Evolutionary conservation across 2,888 invertebrate species (phyloP), one percentile per base, ranked within the genome.

Genomic region (Flexamia atlantica): DNA sequence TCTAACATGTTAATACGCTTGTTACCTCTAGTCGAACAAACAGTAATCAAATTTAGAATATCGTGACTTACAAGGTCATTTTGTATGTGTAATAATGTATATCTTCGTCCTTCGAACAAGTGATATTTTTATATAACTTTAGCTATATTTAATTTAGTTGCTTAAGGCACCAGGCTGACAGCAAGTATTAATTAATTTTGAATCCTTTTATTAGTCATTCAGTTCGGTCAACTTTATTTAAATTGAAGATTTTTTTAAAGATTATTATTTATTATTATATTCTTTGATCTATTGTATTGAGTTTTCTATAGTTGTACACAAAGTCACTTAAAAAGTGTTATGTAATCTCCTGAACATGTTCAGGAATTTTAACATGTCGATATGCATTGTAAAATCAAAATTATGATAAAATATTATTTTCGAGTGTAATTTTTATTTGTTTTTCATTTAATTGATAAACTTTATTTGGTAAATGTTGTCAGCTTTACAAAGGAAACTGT

Each of bases 11-110:
- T 17, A 70, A 28, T 82, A 82, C 72, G 82, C 82, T 82, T 72
- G 25, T n/a, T 72, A 53, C 5, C 46, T 82, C 82, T 82, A 82
- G 82, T 82, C 82, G 72, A 81, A 81, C 57, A 53, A 82, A 82
- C 72, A 72, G 72, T 82, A 72, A 72, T 82, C 82, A 82, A 82
- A 28, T 64, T 64, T 64, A 64, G 64, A 64, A 64, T 64, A 82
- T 53, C 36, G 40, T 81, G 32, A 68, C 46, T 46, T 46, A 25
- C 40, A 70, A 2, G 40, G 70, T 36, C 70, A 76, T 46, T 46
- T 76, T 42, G 28, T 76, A 28, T 46, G 76, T 76, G 76, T 76
- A 76, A 42, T 76, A 76, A 23, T 76, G 76, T 76, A 76, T 40
- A 76, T 46, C 50, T 46, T 76, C 76, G 40, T 76, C 76, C 76